These are phyloP conservation scores for Colaptes auratus DNA, from an alignment of 2,113 vertebrate genomes.

Conservation along the genomic window DNA sequence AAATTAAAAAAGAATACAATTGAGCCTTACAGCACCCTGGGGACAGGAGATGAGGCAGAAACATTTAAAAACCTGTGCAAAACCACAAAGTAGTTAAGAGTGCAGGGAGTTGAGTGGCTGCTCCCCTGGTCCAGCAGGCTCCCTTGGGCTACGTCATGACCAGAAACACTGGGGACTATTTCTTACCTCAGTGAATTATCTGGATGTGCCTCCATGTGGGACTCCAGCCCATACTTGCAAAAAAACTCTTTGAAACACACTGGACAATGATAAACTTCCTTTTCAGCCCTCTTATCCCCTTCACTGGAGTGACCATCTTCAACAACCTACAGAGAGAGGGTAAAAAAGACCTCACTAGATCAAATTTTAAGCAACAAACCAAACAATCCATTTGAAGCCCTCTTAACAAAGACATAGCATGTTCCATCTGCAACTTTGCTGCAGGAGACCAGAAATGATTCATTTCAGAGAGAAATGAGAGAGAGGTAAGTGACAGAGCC, in stretches of 20 bases:
- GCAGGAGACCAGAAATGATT: neutral
- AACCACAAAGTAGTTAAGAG: neutral
- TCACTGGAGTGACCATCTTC: constrained; percentile 79
- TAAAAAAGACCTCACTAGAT: neutral
- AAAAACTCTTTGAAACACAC: constrained; percentile 92
- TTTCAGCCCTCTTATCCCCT: constrained; percentile 75
- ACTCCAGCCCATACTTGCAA: constrained; percentile 90
- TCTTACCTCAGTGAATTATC: constrained; percentile 89
- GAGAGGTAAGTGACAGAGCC: neutral
- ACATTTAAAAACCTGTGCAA: neutral
- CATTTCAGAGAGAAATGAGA: neutral
- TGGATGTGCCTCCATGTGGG: constrained; percentile 93
- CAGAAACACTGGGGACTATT: neutral
- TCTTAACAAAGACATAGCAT: neutral
- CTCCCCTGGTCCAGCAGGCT: neutral
- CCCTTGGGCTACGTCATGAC: neutral
- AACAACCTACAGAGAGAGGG: constrained; percentile 61
- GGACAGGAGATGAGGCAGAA: neutral
- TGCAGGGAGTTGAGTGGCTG: neutral
- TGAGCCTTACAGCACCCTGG: neutral
- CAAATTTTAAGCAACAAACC: neutral
- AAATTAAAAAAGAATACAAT: neutral
- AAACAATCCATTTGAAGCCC: neutral
- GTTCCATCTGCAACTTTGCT: neutral
- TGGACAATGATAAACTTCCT: constrained; percentile 87